Evolutionary conservation across 2,113 vertebrate genomes (phyloP).

Genomic region (Ahaetulla prasina): DNA sequence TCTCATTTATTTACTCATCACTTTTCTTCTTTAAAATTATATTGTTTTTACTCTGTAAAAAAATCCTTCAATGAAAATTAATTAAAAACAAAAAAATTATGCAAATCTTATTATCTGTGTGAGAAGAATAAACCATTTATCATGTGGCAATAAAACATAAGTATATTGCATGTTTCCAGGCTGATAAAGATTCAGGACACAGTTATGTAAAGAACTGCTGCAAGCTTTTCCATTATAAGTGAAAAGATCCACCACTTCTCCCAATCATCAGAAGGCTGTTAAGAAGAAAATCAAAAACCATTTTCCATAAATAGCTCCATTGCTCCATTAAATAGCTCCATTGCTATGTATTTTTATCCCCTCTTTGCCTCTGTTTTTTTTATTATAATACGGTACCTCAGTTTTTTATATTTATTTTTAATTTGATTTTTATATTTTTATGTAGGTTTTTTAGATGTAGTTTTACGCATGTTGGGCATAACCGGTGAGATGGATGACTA

Average conservation of each 20-base stretch:
- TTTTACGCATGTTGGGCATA: too few species aligned
- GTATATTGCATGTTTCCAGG: background rate
- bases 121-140: background rate
- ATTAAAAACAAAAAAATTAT: background rate
- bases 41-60: background rate
- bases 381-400: too few species aligned
- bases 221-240: background rate
- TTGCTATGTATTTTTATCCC: too few species aligned
- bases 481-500: too few species aligned
- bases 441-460: too few species aligned
- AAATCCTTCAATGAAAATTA: background rate
- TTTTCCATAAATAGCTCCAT: background rate
- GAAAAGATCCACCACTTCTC: background rate
- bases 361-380: too few species aligned
- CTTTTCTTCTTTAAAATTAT: background rate
- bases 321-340: too few species aligned
- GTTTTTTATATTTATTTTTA: too few species aligned
- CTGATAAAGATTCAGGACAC: background rate
- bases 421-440: too few species aligned
- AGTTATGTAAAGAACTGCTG: background rate
- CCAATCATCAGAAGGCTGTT: background rate
- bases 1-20: background rate
- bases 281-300: background rate
- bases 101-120: background rate
- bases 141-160: background rate